phyloP scores from a whole-genome alignment of 2,888 invertebrate genomes.

The Apodemia hepburni region DNA sequence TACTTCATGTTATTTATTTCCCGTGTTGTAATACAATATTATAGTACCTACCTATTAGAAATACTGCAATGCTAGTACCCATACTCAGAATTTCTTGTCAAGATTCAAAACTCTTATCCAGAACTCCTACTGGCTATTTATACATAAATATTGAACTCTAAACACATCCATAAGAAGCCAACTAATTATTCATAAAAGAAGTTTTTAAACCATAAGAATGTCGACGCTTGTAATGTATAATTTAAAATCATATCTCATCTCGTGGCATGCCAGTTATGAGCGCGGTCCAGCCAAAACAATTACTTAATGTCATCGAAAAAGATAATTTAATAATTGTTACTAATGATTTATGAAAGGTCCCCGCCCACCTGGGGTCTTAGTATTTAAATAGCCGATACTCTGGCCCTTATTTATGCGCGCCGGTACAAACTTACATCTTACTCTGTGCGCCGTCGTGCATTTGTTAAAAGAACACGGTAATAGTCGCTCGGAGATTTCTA shows the following conservation, averaged over 20 bases:
- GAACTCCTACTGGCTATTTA: neutral
- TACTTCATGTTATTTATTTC: too few relatives aligned
- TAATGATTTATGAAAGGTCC: constrained; percentile 70
- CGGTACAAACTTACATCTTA: constrained; percentile 73
- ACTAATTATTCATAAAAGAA: constrained; percentile 35
- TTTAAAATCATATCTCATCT: constrained; percentile 61
- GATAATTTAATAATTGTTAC: constrained; percentile 78
- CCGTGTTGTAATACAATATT: too few relatives aligned
- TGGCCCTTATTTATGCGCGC: constrained; percentile 69
- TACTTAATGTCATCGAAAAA: constrained; percentile 79
- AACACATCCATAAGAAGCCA: constrained; percentile 4
- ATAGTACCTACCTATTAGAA: too few relatives aligned
- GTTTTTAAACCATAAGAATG: constrained; percentile 50
- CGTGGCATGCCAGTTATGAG: constrained; percentile 55
- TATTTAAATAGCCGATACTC: constrained; percentile 72
- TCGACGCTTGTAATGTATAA: constrained; percentile 46
- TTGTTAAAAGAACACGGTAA: constrained; percentile 78
- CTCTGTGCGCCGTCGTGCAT: constrained; percentile 67
- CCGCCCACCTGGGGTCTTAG: constrained; percentile 70
- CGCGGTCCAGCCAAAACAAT: constrained; percentile 64
- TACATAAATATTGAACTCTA: neutral
- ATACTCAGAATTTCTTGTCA: too few relatives aligned
- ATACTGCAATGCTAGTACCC: too few relatives aligned
- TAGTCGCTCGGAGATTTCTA: constrained; percentile 74
- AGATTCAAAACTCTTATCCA: too few relatives aligned